Evolutionary conservation across 2,888 invertebrate species (phyloP).

Genomic region (Heliconius charithonia): DNA sequence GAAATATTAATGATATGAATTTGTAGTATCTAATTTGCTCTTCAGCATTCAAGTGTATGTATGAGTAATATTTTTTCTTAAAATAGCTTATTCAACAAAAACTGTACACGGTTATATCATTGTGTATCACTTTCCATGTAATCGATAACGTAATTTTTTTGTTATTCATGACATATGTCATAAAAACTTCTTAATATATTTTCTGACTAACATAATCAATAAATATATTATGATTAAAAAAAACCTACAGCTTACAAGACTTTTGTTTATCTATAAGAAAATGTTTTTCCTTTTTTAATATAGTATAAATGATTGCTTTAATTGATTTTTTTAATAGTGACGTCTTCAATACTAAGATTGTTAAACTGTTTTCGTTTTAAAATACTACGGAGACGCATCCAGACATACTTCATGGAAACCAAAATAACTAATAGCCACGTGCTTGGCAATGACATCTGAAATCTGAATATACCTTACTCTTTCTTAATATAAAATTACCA

Average conservation of each 20-base stretch:
- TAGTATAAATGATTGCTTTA: constrained; percentile 16
- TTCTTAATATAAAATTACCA: constrained; percentile 19
- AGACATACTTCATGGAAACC: constrained; percentile 46
- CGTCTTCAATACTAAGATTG: constrained; percentile 38
- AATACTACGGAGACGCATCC: constrained; percentile 51
- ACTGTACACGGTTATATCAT: neutral
- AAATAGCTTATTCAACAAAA: too few species aligned
- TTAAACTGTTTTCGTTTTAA: constrained; percentile 44
- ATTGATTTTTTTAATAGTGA: constrained; percentile 19
- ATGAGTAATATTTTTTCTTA: too few species aligned
- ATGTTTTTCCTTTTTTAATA: constrained; percentile 1
- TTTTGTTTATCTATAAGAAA: neutral
- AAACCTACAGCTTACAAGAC: neutral
- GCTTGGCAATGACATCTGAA: constrained; percentile 49
- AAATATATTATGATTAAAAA: neutral
- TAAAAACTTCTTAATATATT: neutral
- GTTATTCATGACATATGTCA: neutral
- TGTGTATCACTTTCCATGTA: neutral
- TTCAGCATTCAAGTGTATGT: too few species aligned
- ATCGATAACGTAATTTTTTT: neutral
- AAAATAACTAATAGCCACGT: constrained; percentile 49
- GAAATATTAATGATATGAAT: too few species aligned
- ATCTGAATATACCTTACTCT: constrained; percentile 40
- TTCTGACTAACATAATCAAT: neutral
- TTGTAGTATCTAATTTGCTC: too few species aligned